A percentile compares a stretch with the other conserved stretches of the same genome.
These are phyloP conservation scores for Lepilemur septentrionalis DNA, from an alignment of 2,797 vertebrate species.

Conservation along the genomic window DNA sequence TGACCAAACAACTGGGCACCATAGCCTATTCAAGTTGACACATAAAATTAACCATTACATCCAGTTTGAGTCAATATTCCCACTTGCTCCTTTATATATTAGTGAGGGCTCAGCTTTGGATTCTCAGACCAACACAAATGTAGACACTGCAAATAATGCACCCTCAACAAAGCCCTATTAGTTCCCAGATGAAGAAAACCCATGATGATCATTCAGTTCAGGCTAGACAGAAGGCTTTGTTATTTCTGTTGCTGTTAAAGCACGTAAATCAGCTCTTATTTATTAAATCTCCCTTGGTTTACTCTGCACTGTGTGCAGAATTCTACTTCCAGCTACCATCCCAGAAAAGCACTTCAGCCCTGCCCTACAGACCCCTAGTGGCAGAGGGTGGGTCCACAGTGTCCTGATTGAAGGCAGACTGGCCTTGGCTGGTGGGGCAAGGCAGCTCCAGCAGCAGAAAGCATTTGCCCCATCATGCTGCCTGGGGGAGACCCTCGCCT, in stretches of 20 bases:
- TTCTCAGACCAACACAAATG: not conserved
- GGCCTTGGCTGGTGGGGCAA: not conserved
- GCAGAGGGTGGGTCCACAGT: too few relatives aligned
- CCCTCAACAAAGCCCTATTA: not conserved
- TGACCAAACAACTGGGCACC: not conserved
- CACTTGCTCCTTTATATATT: not conserved
- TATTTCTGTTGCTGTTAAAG: not conserved
- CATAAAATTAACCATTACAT: not conserved
- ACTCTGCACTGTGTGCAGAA: not conserved
- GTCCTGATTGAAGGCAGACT: not conserved
- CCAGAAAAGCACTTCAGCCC: not conserved
- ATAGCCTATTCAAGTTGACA: not conserved
- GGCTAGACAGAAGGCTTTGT: not conserved
- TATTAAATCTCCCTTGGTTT: slow-evolving; percentile 8
- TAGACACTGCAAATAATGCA: not conserved
- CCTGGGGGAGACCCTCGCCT: not conserved
- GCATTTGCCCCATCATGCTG: not conserved
- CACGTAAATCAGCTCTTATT: not conserved
- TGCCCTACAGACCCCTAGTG: not conserved
- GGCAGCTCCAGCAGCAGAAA: not conserved
- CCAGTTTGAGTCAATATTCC: not conserved
- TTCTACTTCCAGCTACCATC: not conserved
- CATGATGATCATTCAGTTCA: not conserved
- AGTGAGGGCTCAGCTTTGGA: not conserved
- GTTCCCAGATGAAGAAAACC: not conserved